A percentile compares a stretch with the other conserved stretches of the same genome.
phyloP scores from a whole-genome alignment of 1,140 invertebrate genomes.

The Solen grandis region DNA sequence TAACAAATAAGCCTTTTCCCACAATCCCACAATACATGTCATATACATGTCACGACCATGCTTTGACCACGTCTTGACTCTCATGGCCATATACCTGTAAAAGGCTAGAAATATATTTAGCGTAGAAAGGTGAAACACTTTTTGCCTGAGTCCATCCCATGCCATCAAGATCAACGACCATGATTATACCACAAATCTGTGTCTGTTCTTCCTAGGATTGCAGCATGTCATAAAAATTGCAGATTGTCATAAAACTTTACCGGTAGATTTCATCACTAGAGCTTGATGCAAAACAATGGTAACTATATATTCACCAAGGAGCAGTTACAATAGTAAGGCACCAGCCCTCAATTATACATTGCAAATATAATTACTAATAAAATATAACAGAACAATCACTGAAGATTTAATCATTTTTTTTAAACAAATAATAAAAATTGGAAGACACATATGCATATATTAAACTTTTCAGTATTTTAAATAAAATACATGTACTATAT shows the following conservation, averaged over 20 bases:
- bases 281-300: too few species aligned
- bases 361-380: not conserved
- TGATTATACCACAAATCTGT: slow-evolving; percentile 91
- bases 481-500: too few species aligned
- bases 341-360: not conserved
- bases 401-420: too few species aligned
- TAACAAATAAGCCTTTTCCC: too few species aligned
- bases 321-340: not conserved
- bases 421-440: too few species aligned
- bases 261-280: not conserved
- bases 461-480: too few species aligned
- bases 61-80: too few species aligned
- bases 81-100: slow-evolving; percentile 67
- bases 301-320: too few species aligned
- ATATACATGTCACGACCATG: too few species aligned
- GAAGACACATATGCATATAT: too few species aligned
- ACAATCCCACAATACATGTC: too few species aligned
- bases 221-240: not conserved
- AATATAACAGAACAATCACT: too few species aligned
- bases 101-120: slow-evolving; percentile 63
- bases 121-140: slow-evolving; percentile 71
- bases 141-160: slow-evolving; percentile 73
- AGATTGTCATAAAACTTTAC: not conserved
- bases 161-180: slow-evolving; percentile 92
- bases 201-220: slow-evolving; percentile 87